These are phyloP conservation scores for Rhea americana DNA, from an alignment of 2,113 vertebrate genomes.

Conservation along the genomic window DNA sequence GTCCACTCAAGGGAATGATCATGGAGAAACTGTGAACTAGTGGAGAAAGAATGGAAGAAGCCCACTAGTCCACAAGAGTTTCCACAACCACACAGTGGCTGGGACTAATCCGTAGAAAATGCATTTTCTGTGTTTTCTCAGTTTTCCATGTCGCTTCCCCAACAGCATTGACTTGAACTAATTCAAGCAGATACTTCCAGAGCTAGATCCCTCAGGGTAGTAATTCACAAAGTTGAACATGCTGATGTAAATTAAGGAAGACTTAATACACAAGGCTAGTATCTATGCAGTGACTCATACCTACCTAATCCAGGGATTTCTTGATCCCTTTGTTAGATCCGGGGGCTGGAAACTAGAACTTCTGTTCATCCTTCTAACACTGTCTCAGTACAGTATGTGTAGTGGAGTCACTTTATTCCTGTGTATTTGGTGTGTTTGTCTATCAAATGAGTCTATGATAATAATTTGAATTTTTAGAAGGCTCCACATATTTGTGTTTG, in stretches of 20 bases:
- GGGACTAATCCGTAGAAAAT: neutral
- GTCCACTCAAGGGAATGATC: neutral
- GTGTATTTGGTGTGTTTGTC: neutral
- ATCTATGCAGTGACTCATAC: neutral
- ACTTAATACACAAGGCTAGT: constrained; percentile 1
- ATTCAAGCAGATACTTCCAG: neutral
- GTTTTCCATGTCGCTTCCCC: neutral
- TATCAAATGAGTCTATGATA: neutral
- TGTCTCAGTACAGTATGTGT: neutral
- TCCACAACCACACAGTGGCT: neutral
- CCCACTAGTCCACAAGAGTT: neutral
- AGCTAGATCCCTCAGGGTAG: neutral
- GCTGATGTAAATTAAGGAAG: neutral
- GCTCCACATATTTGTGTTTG: neutral
- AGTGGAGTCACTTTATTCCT: neutral
- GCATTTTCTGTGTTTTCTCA: neutral
- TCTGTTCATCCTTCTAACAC: neutral
- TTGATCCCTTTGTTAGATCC: neutral
- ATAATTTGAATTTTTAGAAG: neutral
- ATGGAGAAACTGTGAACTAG: neutral
- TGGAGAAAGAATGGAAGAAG: neutral
- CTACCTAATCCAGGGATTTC: neutral
- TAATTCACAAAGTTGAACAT: neutral
- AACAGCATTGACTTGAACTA: neutral
- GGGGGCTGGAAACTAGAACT: neutral